Base-by-base conservation (phyloP, 2,888 invertebrate genomes). In the Acrobasis suavella region DNA sequence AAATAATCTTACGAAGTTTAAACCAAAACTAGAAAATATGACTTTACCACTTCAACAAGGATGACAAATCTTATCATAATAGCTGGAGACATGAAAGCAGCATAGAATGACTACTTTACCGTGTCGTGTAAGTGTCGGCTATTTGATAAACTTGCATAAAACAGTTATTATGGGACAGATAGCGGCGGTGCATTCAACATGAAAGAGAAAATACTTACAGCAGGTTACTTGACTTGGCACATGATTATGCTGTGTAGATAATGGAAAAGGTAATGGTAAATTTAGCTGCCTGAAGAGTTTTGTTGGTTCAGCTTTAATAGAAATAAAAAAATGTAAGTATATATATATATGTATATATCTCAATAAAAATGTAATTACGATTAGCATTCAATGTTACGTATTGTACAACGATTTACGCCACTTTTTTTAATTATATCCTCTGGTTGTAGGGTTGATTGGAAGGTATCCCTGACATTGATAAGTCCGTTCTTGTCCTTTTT, bases 121-220 rank as follows among this genome's bases (percentile, higher is more conserved):
- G 52, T 52, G 52, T 52, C 52, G 52, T 52, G n/a, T 52, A 52
- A 52, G 52, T 52, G 32, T 52, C 52, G 14, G 32, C 32, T 32
- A 32, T 14, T 32, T 32, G 52, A 52, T 14, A 52, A 32, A 32
- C 17, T 52, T 32, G 32, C 32, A 52, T 17, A 32, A 32, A 32
- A 32, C 14, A 37, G 10, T 3, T 32, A 52, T 52, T 32, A 32
- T 52, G 52, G 7, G 14, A 32, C 32, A 32, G 32, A 52, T 32
- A 32, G 32, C 32, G 32, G 7, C 32, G 32, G 12, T 52, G 46
- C 46, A 46, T 46, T 14, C 14, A 46, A 12, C 46, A 10, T 3
- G 14, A 46, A 46, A 46, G 42, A 6, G 46, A 46, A 46, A 46
- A n/a, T 46, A 42, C 14, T 42, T 42, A n/a, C n/a, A n/a, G n/a